phyloP scores from a whole-genome alignment of 2,888 invertebrate species.

The Yponomeuta evonymella region DNA sequence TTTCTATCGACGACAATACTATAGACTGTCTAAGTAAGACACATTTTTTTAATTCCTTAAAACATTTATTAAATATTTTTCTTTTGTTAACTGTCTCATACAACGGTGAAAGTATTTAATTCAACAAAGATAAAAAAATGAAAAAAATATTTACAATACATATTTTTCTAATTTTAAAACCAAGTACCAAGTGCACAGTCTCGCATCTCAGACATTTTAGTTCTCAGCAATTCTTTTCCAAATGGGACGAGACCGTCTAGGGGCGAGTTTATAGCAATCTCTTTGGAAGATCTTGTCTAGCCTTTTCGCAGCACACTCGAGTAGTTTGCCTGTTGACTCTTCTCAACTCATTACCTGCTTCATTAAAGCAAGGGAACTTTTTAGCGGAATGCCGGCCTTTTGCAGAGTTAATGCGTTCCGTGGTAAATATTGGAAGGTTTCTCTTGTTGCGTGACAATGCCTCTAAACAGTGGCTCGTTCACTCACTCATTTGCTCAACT shows the following conservation, averaged over 20 bases:
- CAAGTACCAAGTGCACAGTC: no score
- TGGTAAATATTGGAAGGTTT: neutral
- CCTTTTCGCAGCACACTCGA: neutral
- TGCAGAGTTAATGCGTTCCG: neutral
- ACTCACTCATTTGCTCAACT: no score
- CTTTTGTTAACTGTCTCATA: no score
- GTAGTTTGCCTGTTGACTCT: constrained; percentile 50
- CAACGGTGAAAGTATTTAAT: no score
- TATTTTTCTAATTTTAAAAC: no score
- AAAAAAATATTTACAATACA: no score
- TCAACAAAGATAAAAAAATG: no score
- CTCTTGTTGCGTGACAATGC: neutral
- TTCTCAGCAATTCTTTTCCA: neutral
- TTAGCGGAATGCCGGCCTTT: neutral
- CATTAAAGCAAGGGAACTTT: constrained; percentile 51
- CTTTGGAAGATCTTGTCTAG: neutral
- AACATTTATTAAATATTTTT: no score
- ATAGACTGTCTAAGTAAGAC: no score
- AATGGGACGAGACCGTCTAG: neutral
- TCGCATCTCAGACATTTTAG: no score
- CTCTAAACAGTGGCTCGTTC: neutral
- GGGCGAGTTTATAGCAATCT: neutral
- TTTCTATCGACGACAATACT: no score
- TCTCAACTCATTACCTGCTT: constrained; percentile 57
- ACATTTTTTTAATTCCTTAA: no score